Evolutionary conservation across 2,888 invertebrate genomes (phyloP).

Genomic region (Limnephilus auricula): DNA sequence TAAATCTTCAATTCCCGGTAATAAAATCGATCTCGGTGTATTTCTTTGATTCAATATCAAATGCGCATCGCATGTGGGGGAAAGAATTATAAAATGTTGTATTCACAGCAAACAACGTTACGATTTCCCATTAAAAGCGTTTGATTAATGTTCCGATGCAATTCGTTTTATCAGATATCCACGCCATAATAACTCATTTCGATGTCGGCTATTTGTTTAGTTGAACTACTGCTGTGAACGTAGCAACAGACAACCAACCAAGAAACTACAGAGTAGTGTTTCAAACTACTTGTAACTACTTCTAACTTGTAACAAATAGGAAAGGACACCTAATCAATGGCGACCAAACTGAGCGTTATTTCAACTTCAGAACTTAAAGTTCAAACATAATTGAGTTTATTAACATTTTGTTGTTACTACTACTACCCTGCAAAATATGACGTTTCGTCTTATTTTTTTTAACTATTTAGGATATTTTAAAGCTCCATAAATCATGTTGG

Average conservation of each 20-base stretch:
- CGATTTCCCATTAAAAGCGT: constrained; percentile 42
- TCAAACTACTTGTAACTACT: neutral
- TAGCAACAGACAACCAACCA: neutral
- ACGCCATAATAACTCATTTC: constrained; percentile 48
- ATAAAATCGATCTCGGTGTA: constrained; percentile 11
- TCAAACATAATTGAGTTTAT: neutral
- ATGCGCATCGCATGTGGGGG: constrained; percentile 6
- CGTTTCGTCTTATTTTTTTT: neutral
- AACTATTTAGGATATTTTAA: neutral
- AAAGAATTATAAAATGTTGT: constrained; percentile 7
- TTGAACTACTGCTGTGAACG: constrained; percentile 10
- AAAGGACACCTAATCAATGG: neutral
- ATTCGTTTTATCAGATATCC: constrained; percentile 47
- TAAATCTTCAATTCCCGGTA: neutral
- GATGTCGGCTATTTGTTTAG: constrained; percentile 40
- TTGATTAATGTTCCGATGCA: constrained; percentile 45
- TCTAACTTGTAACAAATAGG: neutral
- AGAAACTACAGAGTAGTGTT: neutral
- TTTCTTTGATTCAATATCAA: constrained; percentile 9
- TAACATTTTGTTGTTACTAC: neutral
- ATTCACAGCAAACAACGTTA: constrained; percentile 22
- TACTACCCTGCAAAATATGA: neutral
- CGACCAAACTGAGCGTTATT: neutral
- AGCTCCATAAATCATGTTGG: neutral
- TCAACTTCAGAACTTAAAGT: neutral